Evolutionary conservation across 2,113 vertebrate genomes (phyloP).

Genomic region (Maccullochella peelii): DNA sequence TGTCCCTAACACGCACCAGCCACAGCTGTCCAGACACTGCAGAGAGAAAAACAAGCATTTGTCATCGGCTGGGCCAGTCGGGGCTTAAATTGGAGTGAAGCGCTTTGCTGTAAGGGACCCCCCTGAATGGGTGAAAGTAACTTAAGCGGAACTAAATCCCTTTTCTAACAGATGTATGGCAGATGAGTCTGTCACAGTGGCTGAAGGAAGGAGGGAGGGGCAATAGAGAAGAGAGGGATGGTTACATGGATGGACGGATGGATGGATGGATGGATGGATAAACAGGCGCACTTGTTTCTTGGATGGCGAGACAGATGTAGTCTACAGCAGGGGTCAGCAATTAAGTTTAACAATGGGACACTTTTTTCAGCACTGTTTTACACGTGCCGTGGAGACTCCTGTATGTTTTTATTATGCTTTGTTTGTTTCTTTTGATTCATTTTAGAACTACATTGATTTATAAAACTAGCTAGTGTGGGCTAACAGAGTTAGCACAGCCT

Average conservation of each 20-base stretch:
- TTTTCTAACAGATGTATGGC: constrained; percentile 80
- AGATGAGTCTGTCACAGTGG: constrained; percentile 76
- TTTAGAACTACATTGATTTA: not conserved
- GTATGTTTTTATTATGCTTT: not conserved
- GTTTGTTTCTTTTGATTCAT: not conserved
- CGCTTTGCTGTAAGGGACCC: constrained; percentile 46
- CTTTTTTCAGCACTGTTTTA: not conserved
- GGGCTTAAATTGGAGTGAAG: constrained; percentile 63
- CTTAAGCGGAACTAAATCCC: constrained; percentile 80
- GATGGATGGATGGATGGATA: not conserved
- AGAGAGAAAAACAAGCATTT: constrained; percentile 62
- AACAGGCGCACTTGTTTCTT: not conserved
- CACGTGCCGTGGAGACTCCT: not conserved
- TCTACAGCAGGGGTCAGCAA: not conserved
- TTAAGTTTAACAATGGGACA: no score
- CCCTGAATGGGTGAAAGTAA: constrained; percentile 67
- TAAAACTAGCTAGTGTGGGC: not conserved
- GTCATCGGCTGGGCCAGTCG: constrained; percentile 45
- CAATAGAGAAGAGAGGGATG: constrained; percentile 22
- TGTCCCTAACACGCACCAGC: constrained; percentile 35
- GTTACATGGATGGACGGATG: constrained; percentile 12
- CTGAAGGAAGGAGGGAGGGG: constrained; percentile 54
- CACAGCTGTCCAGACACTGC: constrained; percentile 65
- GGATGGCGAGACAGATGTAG: not conserved
- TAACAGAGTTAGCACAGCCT: no score